phyloP scores from a whole-genome alignment of 2,113 vertebrate species.

The Xenus cinereus region DNA sequence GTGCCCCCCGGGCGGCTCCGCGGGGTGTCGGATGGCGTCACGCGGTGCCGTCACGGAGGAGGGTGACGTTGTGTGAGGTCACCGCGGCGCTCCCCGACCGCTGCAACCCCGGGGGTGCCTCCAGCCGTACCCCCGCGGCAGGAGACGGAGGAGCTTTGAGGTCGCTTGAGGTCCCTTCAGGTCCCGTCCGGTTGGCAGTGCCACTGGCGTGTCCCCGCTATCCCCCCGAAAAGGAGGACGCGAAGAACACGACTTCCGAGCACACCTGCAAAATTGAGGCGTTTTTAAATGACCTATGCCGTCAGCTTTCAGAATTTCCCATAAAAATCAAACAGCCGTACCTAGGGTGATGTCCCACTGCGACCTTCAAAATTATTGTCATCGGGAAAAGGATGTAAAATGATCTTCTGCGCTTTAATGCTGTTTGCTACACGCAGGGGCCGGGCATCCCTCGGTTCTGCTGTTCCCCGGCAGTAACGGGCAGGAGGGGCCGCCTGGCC shows the following conservation, averaged over 20 bases:
- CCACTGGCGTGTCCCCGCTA: accelerated
- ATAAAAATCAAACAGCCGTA: accelerated
- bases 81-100: not conserved
- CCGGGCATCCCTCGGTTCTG: accelerated
- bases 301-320: not conserved
- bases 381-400: accelerated
- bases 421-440: accelerated
- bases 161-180: not conserved
- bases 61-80: not conserved
- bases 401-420: accelerated
- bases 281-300: accelerated
- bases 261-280: not conserved
- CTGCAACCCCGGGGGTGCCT: not conserved
- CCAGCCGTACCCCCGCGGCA: not conserved
- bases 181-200: not conserved
- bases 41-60: not conserved
- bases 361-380: not conserved
- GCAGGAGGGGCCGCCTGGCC: not conserved
- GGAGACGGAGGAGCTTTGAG: not conserved
- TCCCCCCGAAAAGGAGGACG: not conserved
- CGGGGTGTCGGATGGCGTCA: not conserved
- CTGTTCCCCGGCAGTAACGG: accelerated
- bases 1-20: not conserved
- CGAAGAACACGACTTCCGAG: not conserved
- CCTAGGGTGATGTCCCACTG: not conserved